Evolutionary conservation across 64 coral and sea anemone species (phyloP).

Genomic region (Dendrophyllia cribrosa): DNA sequence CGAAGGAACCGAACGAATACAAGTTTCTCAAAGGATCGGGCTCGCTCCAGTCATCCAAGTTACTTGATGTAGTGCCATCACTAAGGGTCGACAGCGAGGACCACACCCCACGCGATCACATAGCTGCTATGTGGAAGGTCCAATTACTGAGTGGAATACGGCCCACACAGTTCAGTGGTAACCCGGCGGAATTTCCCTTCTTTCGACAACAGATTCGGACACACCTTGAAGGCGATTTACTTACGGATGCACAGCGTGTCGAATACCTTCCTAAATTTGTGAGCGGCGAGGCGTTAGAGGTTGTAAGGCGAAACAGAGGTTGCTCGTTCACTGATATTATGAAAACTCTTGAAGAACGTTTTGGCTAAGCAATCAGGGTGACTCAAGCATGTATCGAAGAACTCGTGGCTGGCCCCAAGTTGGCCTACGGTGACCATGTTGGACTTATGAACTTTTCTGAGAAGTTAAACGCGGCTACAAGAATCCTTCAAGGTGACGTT

Average conservation of each 20-base stretch:
- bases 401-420: conserved; percentile 27
- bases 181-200: conserved; percentile 41
- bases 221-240: conserved; percentile 20
- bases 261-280: conserved; percentile 50
- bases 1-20: too few species aligned
- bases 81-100: too few species aligned
- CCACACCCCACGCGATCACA: too few species aligned
- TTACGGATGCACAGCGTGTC: conserved; percentile 31
- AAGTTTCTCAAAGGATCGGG: too few species aligned
- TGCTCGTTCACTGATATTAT: conserved; percentile 16
- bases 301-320: conserved; percentile 40
- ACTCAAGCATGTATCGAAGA: conserved; percentile 24
- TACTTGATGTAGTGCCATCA: too few species aligned
- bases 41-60: too few species aligned
- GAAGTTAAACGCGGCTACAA: neutral
- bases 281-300: neutral
- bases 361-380: conserved; percentile 23
- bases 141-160: too few species aligned
- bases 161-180: too few species aligned
- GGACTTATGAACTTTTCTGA: conserved; percentile 31
- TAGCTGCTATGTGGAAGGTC: too few species aligned
- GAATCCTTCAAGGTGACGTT: too few species aligned
- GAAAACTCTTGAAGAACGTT: conserved; percentile 15
- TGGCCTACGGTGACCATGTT: conserved; percentile 23
- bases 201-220: conserved; percentile 4